Percentiles rank a stretch among this genome's conserved stretches.
These are phyloP conservation scores for Bugulina stolonifera DNA, from an alignment of 2,888 invertebrate genomes.

Conservation along the genomic window DNA sequence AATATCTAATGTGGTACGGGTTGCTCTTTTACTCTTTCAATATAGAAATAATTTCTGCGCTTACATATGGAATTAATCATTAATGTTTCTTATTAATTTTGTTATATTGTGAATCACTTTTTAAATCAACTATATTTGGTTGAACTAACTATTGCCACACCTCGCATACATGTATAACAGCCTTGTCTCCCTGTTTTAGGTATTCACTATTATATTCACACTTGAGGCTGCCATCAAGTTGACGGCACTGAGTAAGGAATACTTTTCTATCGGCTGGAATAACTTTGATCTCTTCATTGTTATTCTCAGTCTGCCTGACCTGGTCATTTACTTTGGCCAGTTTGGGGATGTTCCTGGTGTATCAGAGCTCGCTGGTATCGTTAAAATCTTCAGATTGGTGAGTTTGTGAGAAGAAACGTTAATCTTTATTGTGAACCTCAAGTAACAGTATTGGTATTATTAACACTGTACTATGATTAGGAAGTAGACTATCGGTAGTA, in stretches of 20 bases:
- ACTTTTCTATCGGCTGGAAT: constrained; percentile 91
- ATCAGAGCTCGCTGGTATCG: constrained; percentile 50
- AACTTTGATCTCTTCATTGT: constrained; percentile 92
- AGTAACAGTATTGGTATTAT: too few relatives aligned
- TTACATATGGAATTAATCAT: too few relatives aligned
- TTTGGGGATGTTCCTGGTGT: constrained; percentile 2
- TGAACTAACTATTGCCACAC: too few relatives aligned
- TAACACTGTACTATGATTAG: too few relatives aligned
- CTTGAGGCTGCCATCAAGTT: constrained; percentile 89
- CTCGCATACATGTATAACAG: too few relatives aligned
- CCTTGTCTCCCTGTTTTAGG: constrained; percentile 66
- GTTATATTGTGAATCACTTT: too few relatives aligned
- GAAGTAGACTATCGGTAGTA: too few relatives aligned
- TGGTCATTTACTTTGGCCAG: constrained; percentile 46
- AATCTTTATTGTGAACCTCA: too few relatives aligned
- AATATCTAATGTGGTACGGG: constrained; percentile 13
- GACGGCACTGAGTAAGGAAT: constrained; percentile 81
- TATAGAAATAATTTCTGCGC: too few relatives aligned
- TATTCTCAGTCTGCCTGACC: constrained; percentile 82
- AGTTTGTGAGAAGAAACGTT: too few relatives aligned
- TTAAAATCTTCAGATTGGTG: constrained; percentile 84
- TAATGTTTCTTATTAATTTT: too few relatives aligned
- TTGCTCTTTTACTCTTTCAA: neutral
- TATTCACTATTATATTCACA: constrained; percentile 91
- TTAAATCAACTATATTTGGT: too few relatives aligned